Evolutionary conservation across 2,113 vertebrate species (phyloP), one percentile per base, ranked within the genome.

Genomic region (Cairina moschata): DNA sequence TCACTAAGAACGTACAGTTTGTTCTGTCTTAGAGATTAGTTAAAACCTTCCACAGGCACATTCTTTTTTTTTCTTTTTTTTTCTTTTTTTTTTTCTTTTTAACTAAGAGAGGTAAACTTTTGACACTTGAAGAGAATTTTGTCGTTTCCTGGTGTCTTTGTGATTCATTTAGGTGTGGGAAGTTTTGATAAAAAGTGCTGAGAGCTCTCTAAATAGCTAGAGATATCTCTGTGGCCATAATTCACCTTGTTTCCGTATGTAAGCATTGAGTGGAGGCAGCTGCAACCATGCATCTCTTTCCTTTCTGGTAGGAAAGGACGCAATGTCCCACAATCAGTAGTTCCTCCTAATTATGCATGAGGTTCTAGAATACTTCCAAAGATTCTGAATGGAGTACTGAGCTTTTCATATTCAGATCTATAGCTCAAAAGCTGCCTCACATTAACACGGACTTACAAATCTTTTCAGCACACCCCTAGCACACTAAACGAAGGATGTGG

Each of bases 121-220:
- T 95, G 92, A 86, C 86, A 95, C 96, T 86, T 76, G 2, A 42
- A 66, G 71, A 96, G 44, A 89, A 50, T 96, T 93, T 36, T 95
- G 58, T 76, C 83, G n/a, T 93, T 96, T 96, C 93, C 93, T 89
- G 62, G 26, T 95, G 88, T 86, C 80, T 79, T 36, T 84, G 66
- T 95, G 91, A 96, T 94, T 94, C 93, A 94, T 2, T 77, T 18
- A 90, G 44, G 93, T 86, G 92, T 72, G 77, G 66, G 83, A 91
- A 82, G 48, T 72, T 79, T 72, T 72, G 40, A 77, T 76, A 31
- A 67, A 66, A 84, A 71, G 56, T 84, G 36, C 68, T 83, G 68
- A 80, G 79, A 67, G 79, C 48, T 88, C 85, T 60, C 60, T 71
- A 60, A 88, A 46, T 1, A 8, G n/a, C 28, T 82, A 28, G 83